A percentile compares a stretch with the other conserved stretches of the same genome.
Conservation (phyloP, 2,797 vertebrate genomes). For the Aulostomus chinensis region DNA sequence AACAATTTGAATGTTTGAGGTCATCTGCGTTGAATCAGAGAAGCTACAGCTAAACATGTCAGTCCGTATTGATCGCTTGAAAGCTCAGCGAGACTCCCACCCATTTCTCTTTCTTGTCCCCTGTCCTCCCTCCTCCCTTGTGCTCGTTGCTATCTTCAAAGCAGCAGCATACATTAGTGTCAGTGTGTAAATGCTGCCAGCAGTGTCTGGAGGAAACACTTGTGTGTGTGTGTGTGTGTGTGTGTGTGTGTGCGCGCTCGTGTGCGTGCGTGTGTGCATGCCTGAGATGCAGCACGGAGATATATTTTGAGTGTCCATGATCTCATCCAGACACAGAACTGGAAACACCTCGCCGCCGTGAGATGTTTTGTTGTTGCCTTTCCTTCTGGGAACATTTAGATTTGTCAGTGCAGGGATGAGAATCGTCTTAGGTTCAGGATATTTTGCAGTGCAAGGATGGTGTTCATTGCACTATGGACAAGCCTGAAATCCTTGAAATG, state of each 20-base stretch:
- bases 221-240: constrained; percentile 8
- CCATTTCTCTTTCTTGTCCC: not conserved
- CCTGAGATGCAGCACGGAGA: constrained; percentile 3
- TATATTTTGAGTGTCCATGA: constrained; percentile 10
- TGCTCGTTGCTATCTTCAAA: constrained; percentile 43
- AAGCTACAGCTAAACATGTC: not conserved
- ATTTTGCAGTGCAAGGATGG: too few species aligned
- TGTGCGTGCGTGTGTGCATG: not conserved
- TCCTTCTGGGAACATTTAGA: not conserved
- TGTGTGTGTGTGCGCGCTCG: too few species aligned
- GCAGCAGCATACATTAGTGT: constrained; percentile 56
- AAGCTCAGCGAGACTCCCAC: constrained; percentile 12
- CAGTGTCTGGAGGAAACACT: constrained; percentile 5
- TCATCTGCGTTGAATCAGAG: not conserved
- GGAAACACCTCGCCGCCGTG: constrained; percentile 4
- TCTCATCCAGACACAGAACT: constrained; percentile 7
- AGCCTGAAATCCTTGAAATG: constrained; percentile 24
- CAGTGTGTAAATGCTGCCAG: constrained; percentile 27
- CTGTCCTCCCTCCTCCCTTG: constrained; percentile 1
- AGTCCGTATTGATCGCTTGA: constrained; percentile 12
- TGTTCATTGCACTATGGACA: constrained; percentile 5
- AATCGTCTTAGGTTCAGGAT: too few species aligned
- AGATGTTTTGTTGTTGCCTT: constrained; percentile 5
- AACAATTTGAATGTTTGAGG: too few species aligned
- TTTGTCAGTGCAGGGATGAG: too few species aligned